Evolutionary conservation across 2,888 invertebrate species (phyloP).

Genomic region (Sipha maydis): DNA sequence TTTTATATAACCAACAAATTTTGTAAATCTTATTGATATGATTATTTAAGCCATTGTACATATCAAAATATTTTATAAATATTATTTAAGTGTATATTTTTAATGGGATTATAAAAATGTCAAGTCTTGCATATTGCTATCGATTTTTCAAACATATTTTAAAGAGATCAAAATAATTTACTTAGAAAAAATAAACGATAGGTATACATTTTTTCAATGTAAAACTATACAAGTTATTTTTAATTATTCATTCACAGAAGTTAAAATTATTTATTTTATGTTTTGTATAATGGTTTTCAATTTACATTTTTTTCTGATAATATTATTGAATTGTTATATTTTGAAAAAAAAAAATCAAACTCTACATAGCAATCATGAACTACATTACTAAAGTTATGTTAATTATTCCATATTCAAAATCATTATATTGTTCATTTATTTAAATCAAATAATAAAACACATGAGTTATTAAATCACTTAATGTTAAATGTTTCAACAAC

Average conservation of each 20-base stretch:
- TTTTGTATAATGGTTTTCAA: too few species aligned
- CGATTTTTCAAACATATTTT: not conserved
- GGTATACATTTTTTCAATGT: not conserved
- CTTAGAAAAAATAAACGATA: not conserved
- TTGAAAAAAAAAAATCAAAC: not conserved
- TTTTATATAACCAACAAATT: slow-evolving; percentile 39
- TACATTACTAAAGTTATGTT: not conserved
- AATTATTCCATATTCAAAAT: not conserved
- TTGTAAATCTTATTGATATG: slow-evolving; percentile 27
- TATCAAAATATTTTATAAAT: slow-evolving; percentile 52
- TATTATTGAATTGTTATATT: not conserved
- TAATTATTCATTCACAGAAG: too few species aligned
- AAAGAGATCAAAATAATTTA: not conserved
- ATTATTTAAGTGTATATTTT: slow-evolving; percentile 44
- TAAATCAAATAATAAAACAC: slow-evolving; percentile 5
- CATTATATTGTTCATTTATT: not conserved
- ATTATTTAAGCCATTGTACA: slow-evolving; percentile 47
- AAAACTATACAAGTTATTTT: not conserved
- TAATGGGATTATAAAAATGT: slow-evolving; percentile 30
- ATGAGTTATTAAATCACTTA: not conserved
- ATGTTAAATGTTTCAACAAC: slow-evolving; percentile 20
- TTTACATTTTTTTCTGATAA: too few species aligned
- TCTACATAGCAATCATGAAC: not conserved
- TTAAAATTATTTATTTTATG: too few species aligned
- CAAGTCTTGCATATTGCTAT: slow-evolving; percentile 22